Conservation (phyloP, 2,888 invertebrate genomes). For the Unio pictorum region DNA sequence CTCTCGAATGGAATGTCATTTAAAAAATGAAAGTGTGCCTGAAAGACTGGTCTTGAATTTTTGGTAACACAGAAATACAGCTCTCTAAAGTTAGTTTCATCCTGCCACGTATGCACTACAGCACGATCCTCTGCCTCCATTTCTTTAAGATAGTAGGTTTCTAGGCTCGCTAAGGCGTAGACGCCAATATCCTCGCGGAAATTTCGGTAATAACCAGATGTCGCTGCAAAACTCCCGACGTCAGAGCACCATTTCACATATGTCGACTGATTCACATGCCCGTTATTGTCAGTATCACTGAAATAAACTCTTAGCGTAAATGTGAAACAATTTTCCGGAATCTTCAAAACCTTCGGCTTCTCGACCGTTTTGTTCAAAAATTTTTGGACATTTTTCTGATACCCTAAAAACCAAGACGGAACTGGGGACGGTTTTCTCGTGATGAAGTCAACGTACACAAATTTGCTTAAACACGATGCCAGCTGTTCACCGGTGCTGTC, state of each 20-base stretch:
- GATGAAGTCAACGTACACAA: slow-evolving; percentile 32
- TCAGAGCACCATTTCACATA: slow-evolving; percentile 36
- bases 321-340: slow-evolving; percentile 19
- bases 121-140: slow-evolving; percentile 23
- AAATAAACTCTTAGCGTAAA: slow-evolving; percentile 12
- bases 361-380: not conserved
- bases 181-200: slow-evolving; percentile 25
- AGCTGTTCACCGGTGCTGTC: slow-evolving; percentile 14
- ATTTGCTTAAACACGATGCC: slow-evolving; percentile 16
- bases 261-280: slow-evolving; percentile 34
- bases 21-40: too few relatives aligned
- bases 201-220: slow-evolving; percentile 18
- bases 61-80: slow-evolving; percentile 13
- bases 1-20: too few relatives aligned
- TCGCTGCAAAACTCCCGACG: slow-evolving; percentile 30
- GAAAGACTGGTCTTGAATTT: too few relatives aligned
- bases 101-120: slow-evolving; percentile 29
- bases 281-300: slow-evolving; percentile 33
- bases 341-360: slow-evolving; percentile 10
- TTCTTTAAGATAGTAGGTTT: slow-evolving; percentile 29
- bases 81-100: slow-evolving; percentile 3
- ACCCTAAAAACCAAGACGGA: slow-evolving; percentile 23
- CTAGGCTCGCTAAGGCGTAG: slow-evolving; percentile 16
- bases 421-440: slow-evolving; percentile 25
- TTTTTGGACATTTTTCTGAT: too few relatives aligned